Evolutionary conservation across 1,140 invertebrate species (phyloP), one percentile per base, ranked within the genome.

Genomic region (Sycophaga agraensis): DNA sequence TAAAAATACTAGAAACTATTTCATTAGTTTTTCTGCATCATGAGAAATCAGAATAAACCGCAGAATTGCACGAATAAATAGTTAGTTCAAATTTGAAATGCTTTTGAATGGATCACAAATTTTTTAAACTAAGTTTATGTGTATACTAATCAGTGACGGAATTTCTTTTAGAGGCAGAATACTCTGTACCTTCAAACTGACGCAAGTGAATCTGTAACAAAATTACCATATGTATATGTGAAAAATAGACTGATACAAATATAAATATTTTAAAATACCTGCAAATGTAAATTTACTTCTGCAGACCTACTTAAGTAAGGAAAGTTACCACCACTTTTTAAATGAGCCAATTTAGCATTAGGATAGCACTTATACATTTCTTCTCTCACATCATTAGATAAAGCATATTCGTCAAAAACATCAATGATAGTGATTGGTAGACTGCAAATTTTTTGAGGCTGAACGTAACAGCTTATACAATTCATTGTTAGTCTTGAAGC

Each of bases 291-390:
- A 82, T 95, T 95, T 19, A 96, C 92, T 85, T 97, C 93, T 70
- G 90, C 89, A 76, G 89, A 88, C 75, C 91, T 85, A 77, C 93
- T 94, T 42, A 97, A 82, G 73, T 94, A 96, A 4, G 93, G 93
- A 79, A 96, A 97, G 80, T 96, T 95, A 4, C 93, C 93, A 7
- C 93, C 93, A 69, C 83, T 88, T 74, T 96, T 96, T 14, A 96
- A 79, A 79, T 94, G 91, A 4, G 92, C 93, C 63, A 93, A 70
- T 82, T 93, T 94, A 1, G 93, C 92, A 71, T 90, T 84, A 1
- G 93, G 93, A 79, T 95, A 96, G 72, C 89, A 90, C 78, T 94
- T 94, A 71, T 92, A 93, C 65, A 94, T 81, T 68, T 93, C 91
- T 72, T 94, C 91, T 63, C 89, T 78, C 0, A 89, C 91, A 42